Base-by-base conservation (phyloP, 2,113 vertebrate genomes). In the Cyrtonyx montezumae region DNA sequence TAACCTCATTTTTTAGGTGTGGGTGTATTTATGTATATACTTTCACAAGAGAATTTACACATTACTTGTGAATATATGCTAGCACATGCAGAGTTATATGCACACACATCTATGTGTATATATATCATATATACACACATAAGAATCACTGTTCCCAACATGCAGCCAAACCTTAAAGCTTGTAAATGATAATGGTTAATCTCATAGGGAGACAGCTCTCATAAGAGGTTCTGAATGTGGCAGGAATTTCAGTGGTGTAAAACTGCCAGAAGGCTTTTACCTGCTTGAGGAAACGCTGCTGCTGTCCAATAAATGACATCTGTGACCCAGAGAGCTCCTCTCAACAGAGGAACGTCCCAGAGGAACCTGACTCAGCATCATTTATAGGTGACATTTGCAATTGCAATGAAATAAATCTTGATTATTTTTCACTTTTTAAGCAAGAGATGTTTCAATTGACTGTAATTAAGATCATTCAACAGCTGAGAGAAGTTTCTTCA, bases 251-350 rank as follows among this genome's bases (percentile, higher is more conserved):
- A 92, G 88, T 34, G 46, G n/a, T 7, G 11, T 42, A 71, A 66
- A 87, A 87, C 13, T 74, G 90, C 86, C 88, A 67, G 14, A 91
- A 91, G 79, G 66, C 36, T 94, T 95, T 79, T 91, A 96, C 81
- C 84, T 96, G 84, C 78, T 88, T 51, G 25, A 84, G 66, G 62
- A 94, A 81, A 79, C 70, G 40, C 73, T 92, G 68, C 92, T 95
- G 91, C 83, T 92, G 73, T 69, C 78, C 92, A 93, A 95, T 75
- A 93, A 95, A 96, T 88, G 95, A 76, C 40, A 55, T 42, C 20
- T 65, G 66, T 43, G 75, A 83, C 62, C 40, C 43, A 73, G 63
- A 65, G n/a, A 88, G 18, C 69, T 88, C 74, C 79, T 81, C 84
- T 77, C 69, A 80, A 82, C 56, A 90, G 79, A 4, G 13, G 1